Percentiles rank a stretch among this genome's conserved stretches.
Evolutionary conservation across 2,113 vertebrate species (phyloP).

Genomic region (Gnathonemus longibarbis): DNA sequence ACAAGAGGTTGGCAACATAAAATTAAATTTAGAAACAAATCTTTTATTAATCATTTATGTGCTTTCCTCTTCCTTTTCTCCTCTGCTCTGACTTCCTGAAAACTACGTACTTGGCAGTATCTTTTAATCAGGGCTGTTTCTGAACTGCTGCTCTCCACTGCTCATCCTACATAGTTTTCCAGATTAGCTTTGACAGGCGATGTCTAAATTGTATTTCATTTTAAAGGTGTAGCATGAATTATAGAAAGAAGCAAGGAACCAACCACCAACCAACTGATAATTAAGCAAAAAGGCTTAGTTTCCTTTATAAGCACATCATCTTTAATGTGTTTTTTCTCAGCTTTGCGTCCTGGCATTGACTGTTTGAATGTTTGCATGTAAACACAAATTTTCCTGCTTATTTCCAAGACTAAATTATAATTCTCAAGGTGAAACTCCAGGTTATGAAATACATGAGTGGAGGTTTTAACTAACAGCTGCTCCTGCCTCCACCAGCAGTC

Average conservation of each 20-base stretch:
- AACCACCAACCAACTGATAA: not conserved
- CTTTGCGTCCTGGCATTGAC: not conserved
- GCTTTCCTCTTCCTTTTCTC: slow-evolving; percentile 12
- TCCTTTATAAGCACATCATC: not conserved
- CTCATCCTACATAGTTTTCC: slow-evolving; percentile 16
- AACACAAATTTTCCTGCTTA: not conserved
- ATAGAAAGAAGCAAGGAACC: slow-evolving; percentile 21
- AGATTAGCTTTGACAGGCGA: slow-evolving; percentile 28
- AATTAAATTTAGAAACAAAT: slow-evolving; percentile 43
- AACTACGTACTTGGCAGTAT: slow-evolving; percentile 10
- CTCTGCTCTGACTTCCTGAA: not conserved
- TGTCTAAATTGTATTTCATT: slow-evolving; percentile 29
- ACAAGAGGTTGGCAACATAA: slow-evolving; percentile 14
- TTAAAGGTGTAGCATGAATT: slow-evolving; percentile 40
- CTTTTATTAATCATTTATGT: slow-evolving; percentile 40
- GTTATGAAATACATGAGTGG: not conserved
- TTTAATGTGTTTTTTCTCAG: not conserved
- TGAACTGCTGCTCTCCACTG: slow-evolving; percentile 25
- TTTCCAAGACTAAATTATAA: not conserved
- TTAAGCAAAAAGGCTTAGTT: not conserved
- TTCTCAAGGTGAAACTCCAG: not conserved
- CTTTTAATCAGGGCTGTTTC: slow-evolving; percentile 20
- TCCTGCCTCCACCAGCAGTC: not conserved
- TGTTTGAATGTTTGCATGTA: not conserved
- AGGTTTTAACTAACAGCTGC: not conserved